phyloP scores from a whole-genome alignment of 2,113 vertebrate species.

The Erpornis zantholeuca region DNA sequence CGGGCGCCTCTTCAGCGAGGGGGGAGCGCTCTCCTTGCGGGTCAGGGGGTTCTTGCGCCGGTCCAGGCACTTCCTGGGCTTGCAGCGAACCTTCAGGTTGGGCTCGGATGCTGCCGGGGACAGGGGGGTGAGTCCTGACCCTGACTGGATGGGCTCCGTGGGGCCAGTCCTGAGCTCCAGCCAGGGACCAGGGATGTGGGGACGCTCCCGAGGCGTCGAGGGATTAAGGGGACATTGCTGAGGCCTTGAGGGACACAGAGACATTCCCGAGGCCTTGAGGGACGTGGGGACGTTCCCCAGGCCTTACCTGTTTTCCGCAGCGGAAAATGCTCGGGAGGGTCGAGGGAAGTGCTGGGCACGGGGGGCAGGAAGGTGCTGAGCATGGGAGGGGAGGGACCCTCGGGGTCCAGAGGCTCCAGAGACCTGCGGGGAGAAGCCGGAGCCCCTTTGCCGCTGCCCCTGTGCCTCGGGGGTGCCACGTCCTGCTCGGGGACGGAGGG shows the following conservation, averaged over 20 bases:
- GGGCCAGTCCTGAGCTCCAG: not conserved
- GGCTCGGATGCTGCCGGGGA: constrained; percentile 86
- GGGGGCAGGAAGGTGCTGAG: constrained; percentile 76
- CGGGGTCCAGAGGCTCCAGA: constrained; percentile 77
- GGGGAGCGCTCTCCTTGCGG: constrained; percentile 88
- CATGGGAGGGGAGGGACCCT: constrained; percentile 73
- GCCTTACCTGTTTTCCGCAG: constrained; percentile 86
- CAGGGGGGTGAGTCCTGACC: not conserved
- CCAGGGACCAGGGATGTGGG: rapidly evolving
- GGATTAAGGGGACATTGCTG: too few relatives aligned
- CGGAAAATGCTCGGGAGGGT: constrained; percentile 81
- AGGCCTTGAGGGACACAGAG: too few relatives aligned
- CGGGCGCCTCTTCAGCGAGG: constrained; percentile 78
- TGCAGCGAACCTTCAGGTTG: constrained; percentile 90
- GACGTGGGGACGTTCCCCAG: not conserved
- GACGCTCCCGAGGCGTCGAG: not conserved
- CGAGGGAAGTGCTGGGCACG: constrained; percentile 60
- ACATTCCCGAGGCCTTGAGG: rapidly evolving
- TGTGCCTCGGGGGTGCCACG: not conserved
- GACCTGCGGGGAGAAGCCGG: constrained; percentile 68
- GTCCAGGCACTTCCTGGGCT: constrained; percentile 87
- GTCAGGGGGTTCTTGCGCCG: constrained; percentile 88
- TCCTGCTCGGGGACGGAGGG: not conserved
- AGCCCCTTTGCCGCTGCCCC: not conserved
- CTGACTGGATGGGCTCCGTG: rapidly evolving